Base-by-base conservation (phyloP, 2,797 vertebrate species). In the Galago senegalensis region DNA sequence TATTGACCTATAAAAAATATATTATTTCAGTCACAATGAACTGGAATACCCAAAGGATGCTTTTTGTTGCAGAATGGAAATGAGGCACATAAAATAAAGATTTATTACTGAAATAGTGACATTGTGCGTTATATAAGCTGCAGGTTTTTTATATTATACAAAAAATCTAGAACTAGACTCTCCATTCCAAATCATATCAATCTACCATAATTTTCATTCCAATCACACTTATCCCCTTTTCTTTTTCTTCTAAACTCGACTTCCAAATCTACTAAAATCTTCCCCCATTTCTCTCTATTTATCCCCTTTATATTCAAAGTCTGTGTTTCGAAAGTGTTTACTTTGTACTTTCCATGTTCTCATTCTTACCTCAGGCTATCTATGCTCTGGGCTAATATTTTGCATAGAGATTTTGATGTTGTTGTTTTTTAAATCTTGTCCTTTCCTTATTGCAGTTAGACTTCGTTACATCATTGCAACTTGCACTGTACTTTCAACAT, bases 21-120 rank as follows among this genome's bases (percentile, higher is more conserved):
- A 37, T 72, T 65, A 49, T 80, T 95, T 87, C 86, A 93, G 20
- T 76, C 34, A 56, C 11, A 84, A 89, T 46, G 46, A 77, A 82
- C 3, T 60, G 73, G 31, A 40, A 21, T 80, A 10, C 63, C 34
- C 92, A 29, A 86, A 49, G 73, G 7, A 0, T 69, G 4, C 37
- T 73, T 56, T 87, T 13, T 79, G 2, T 5, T 87, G 4, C 16
- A 86, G 58, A 92, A 82, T n/a, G 11, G 31, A 95, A 79, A 65
- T 18, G 3, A 12, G 23, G 5, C 29, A 23, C 29, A 82, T 16
- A 56, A 21, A 43, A 49, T 23, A 73, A 79, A 29, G 16, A 34
- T 23, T 61, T 53, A 46, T 63, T 82, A n/a, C 31, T 40, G 21
- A 89, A 92, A 46, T 63, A 67, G 7, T 80, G 9, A 34, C 77